Evolutionary conservation across 2,113 vertebrate genomes (phyloP).

Genomic region (Seriola rivoliana): DNA sequence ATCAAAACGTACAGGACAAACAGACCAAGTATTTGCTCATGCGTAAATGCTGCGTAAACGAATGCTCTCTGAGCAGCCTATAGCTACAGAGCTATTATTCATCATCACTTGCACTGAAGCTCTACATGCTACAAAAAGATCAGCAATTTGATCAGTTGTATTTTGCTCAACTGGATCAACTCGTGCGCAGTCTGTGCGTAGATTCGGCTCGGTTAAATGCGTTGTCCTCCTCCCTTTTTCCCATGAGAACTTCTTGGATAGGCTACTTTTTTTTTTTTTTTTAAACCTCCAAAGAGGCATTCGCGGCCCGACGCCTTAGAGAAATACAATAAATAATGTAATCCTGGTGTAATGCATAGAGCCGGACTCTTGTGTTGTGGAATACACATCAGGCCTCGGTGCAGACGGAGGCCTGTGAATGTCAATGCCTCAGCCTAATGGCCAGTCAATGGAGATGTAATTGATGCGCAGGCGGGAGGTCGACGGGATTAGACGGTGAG

Average conservation of each 20-base stretch:
- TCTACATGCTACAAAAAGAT: not conserved
- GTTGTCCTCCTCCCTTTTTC: not conserved
- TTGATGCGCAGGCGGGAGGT: conserved; percentile 84
- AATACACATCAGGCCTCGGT: conserved; percentile 82
- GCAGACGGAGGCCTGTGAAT: conserved; percentile 85
- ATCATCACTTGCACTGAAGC: not conserved
- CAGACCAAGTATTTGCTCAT: not conserved
- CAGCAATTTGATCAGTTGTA: not conserved
- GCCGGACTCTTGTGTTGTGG: conserved; percentile 42
- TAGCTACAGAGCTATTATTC: not conserved
- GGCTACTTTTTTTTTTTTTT: not conserved
- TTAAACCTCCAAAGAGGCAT: not conserved
- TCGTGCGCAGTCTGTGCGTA: conserved; percentile 11
- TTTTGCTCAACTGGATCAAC: not conserved
- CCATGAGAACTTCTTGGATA: not conserved
- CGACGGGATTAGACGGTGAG: conserved; percentile 78
- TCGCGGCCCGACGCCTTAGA: not conserved
- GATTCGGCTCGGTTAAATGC: not conserved
- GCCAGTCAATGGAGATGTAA: conserved; percentile 82
- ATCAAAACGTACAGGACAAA: not conserved
- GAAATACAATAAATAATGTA: conserved; percentile 57
- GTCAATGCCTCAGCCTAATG: conserved; percentile 83
- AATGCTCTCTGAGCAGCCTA: no score
- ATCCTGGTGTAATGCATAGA: conserved; percentile 57
- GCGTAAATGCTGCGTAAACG: conserved; percentile 3